Evolutionary conservation across 2,113 vertebrate genomes (phyloP).

Genomic region (Entelurus aequoreus): DNA sequence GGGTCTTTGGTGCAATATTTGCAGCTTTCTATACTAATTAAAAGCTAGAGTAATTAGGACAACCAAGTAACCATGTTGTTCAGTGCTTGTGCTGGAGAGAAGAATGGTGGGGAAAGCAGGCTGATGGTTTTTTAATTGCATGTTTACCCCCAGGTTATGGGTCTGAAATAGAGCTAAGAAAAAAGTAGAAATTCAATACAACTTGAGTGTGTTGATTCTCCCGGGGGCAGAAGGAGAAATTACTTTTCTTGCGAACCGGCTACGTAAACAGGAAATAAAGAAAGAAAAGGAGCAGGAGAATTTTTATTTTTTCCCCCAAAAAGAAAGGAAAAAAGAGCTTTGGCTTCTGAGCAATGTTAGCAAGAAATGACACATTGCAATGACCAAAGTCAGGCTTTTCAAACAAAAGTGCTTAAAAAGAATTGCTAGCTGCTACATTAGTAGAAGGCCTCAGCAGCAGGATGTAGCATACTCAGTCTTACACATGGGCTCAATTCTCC

Average conservation of each 20-base stretch:
- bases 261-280: slow-evolving; percentile 52
- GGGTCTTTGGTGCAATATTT: slow-evolving; percentile 48
- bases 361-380: slow-evolving; percentile 52
- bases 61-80: slow-evolving; percentile 49
- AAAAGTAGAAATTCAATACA: slow-evolving; percentile 64
- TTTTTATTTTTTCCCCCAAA: slow-evolving; percentile 44
- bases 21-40: slow-evolving; percentile 58
- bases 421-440: slow-evolving; percentile 22
- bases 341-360: slow-evolving; percentile 38
- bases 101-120: slow-evolving; percentile 51
- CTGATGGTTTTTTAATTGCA: slow-evolving; percentile 72
- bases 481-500: too few species aligned
- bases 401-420: slow-evolving; percentile 42
- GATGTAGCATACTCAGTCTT: too few species aligned
- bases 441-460: slow-evolving; percentile 20
- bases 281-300: slow-evolving; percentile 49
- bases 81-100: slow-evolving; percentile 47
- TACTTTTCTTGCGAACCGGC: slow-evolving; percentile 56
- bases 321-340: slow-evolving; percentile 36
- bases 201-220: slow-evolving; percentile 64
- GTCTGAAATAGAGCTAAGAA: slow-evolving; percentile 67
- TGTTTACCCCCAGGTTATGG: slow-evolving; percentile 72
- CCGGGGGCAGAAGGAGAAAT: slow-evolving; percentile 65
- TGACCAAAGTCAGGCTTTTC: slow-evolving; percentile 46
- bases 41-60: slow-evolving; percentile 60